Base-by-base conservation (phyloP, 1,140 invertebrate species). In the Lerema accius region DNA sequence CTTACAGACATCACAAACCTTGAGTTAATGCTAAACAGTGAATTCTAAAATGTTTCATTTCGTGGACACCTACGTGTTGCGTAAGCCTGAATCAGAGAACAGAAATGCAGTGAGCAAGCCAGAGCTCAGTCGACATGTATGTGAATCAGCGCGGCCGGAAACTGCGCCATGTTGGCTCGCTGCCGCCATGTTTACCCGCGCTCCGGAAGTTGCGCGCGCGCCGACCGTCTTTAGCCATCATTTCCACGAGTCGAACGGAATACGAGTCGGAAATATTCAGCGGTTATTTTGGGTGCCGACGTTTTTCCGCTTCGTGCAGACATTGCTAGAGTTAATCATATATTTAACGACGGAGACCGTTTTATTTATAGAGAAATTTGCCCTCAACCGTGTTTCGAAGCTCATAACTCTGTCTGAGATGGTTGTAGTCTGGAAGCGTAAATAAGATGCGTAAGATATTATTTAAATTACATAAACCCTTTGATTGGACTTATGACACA, bases 201-300 rank as follows among this genome's bases (percentile, higher is more conserved):
- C 83, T 79, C 87, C 85, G 87, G 87, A 90, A 89, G 87, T 90
- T 86, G 87, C 83, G 87, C 84, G 82, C 86, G 77, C 84, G 87
- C 84, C 83, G 78, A 76, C 71, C 81, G 83, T 83, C 87, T 88
- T 85, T 82, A 88, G 76, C 80, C 73, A 82, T 77, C 74, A 80
- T 84, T 89, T 89, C 82, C 85, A 86, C 76, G 67, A 76, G 69
- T 74, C 71, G 69, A 66, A 66, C 76, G 67, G 72, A 76, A 76
- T 78, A 73, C 75, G 70, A 80, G 77, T 86, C 84, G 87, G 84
- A 90, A 88, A 88, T 86, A 87, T 86, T 83, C 78, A 77, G 73
- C 67, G 69, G 76, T 72, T 90, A 90, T 90, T 90, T 90, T 71
- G 58, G 80, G 71, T 69, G 64, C 67, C 77, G 76, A 88, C 81